Evolutionary conservation across 2,797 vertebrate genomes (phyloP).

Genomic region (Nyctibius grandis): DNA sequence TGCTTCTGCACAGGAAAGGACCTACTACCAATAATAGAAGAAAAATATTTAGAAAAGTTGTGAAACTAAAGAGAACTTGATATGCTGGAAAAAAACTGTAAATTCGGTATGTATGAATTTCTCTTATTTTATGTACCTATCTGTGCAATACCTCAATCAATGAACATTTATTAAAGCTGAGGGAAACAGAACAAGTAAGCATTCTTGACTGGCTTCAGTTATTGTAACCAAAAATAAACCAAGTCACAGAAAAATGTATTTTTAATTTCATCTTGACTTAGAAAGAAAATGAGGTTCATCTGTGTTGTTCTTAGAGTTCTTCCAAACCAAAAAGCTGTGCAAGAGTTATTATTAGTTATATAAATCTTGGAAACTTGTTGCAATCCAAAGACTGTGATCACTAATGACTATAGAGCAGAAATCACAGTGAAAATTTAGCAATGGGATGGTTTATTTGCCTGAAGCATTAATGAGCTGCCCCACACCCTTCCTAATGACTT

Average conservation of each 20-base stretch:
- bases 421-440: neutral
- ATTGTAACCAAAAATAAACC: neutral
- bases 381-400: neutral
- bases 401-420: neutral
- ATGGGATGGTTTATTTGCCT: neutral
- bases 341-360: constrained; percentile 11
- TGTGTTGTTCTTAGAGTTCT: neutral
- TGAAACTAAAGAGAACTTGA: neutral
- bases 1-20: neutral
- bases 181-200: neutral
- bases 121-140: neutral
- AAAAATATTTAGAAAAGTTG: neutral
- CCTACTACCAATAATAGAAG: neutral
- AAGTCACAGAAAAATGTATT: neutral
- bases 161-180: neutral
- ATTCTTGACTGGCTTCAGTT: neutral
- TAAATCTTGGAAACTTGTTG: neutral
- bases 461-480: neutral
- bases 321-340: neutral
- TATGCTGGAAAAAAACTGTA: neutral
- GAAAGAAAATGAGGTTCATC: constrained; percentile 20
- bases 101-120: neutral
- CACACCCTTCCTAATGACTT: neutral
- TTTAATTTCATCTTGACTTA: constrained; percentile 3
- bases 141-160: neutral